These are phyloP conservation scores for Pasiphila rectangulata DNA, from an alignment of 2,888 invertebrate species.

Conservation along the genomic window DNA sequence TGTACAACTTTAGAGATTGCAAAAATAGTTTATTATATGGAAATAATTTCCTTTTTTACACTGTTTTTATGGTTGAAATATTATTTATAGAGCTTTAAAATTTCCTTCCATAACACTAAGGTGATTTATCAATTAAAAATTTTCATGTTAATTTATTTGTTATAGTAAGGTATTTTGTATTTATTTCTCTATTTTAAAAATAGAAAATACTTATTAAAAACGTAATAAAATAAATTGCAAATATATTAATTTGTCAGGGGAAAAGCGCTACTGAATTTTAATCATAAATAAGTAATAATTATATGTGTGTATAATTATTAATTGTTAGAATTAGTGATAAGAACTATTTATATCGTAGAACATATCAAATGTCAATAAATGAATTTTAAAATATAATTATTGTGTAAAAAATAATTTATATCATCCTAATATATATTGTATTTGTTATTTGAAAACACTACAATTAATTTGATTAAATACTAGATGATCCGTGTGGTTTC, in stretches of 20 bases:
- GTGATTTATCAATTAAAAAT: no score
- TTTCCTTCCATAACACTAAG: no score
- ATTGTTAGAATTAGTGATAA: constrained; percentile 32
- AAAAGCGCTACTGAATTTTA: constrained; percentile 77
- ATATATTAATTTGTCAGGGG: constrained; percentile 55
- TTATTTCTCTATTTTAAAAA: constrained; percentile 7
- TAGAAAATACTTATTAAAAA: constrained; percentile 5
- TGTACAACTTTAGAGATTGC: no score
- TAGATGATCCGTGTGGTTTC: no score
- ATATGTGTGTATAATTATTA: constrained; percentile 24
- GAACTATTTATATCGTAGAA: constrained; percentile 41
- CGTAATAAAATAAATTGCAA: constrained; percentile 14
- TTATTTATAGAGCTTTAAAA: no score
- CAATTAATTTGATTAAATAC: no score
- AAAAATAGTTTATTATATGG: no score
- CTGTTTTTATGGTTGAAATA: no score
- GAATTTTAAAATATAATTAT: constrained; percentile 21
- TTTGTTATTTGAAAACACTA: no score
- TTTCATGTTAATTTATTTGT: neutral
- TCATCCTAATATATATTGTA: neutral
- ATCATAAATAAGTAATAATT: constrained; percentile 25
- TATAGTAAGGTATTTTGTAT: constrained; percentile 7
- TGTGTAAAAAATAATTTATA: no score
- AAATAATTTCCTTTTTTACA: no score
- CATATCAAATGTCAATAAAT: constrained; percentile 48